Conservation (phyloP, 2,888 invertebrate genomes). For the Drosophila limbata region DNA sequence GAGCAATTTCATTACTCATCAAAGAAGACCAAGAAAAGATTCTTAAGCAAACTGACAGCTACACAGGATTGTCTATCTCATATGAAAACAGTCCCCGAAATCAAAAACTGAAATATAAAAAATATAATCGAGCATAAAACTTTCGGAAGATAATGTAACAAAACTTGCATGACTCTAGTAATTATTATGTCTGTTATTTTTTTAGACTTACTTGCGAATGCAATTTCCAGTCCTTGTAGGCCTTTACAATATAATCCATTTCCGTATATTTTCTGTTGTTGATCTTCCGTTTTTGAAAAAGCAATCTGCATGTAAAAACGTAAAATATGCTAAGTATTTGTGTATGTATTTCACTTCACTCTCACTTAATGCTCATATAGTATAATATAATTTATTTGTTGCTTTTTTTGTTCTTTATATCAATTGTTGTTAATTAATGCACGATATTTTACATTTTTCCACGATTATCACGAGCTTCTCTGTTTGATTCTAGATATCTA, state of each 20-base stretch:
- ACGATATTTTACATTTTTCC: slow-evolving; percentile 42
- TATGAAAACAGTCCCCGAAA: no score
- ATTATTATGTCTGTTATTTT: background rate
- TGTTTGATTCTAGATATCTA: background rate
- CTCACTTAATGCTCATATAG: slow-evolving; percentile 33
- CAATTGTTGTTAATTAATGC: slow-evolving; percentile 43
- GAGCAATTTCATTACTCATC: no score
- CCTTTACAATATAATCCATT: slow-evolving; percentile 85
- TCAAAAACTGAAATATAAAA: no score
- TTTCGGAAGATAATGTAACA: no score
- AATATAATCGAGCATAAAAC: no score
- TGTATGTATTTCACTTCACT: slow-evolving; percentile 35
- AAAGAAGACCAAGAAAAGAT: no score
- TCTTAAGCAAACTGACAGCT: no score
- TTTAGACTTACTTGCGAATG: slow-evolving; percentile 83
- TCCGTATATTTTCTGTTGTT: slow-evolving; percentile 49
- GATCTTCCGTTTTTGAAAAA: slow-evolving; percentile 32
- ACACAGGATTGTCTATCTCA: no score
- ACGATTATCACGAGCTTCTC: slow-evolving; percentile 42
- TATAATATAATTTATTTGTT: slow-evolving; percentile 3
- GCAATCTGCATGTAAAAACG: slow-evolving; percentile 59
- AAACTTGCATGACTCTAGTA: no score
- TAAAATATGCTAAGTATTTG: slow-evolving; percentile 41
- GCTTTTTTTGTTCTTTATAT: slow-evolving; percentile 24
- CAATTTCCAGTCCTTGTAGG: slow-evolving; percentile 85